phyloP scores from a whole-genome alignment of 2,888 invertebrate species.

The Athalia rosae region DNA sequence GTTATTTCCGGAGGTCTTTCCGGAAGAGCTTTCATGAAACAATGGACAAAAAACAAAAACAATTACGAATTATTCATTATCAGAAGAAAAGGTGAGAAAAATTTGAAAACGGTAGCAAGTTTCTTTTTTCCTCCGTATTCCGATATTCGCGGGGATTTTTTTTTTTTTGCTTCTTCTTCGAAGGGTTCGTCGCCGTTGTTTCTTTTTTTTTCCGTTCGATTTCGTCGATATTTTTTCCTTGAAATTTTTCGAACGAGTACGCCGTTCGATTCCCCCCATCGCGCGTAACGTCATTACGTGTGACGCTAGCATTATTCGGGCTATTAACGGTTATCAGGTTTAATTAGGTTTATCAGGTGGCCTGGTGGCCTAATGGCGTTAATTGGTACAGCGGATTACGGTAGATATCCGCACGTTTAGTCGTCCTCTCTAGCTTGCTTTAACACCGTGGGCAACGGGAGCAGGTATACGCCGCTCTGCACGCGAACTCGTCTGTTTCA shows the following conservation, averaged over 20 bases:
- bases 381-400: slow-evolving; percentile 62
- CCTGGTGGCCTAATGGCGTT: slow-evolving; percentile 58
- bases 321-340: slow-evolving; percentile 42
- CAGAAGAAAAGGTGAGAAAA: neutral
- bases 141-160: no score
- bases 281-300: slow-evolving; percentile 23
- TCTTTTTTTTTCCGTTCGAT: no score
- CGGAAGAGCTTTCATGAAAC: slow-evolving; percentile 70
- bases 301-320: slow-evolving; percentile 30
- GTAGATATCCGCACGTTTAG: slow-evolving; percentile 60
- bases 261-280: neutral
- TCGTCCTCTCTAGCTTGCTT: slow-evolving; percentile 54
- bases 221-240: no score
- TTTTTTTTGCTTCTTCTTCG: no score
- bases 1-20: slow-evolving; percentile 73
- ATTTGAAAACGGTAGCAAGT: no score
- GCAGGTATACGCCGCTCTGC: slow-evolving; percentile 46
- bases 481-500: slow-evolving; percentile 8
- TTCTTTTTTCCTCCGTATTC: no score
- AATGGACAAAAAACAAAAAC: neutral
- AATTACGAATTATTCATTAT: neutral
- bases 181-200: no score
- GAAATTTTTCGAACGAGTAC: no score
- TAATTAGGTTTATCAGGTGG: slow-evolving; percentile 52
- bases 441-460: no score